A percentile compares a stretch with the other conserved stretches of the same genome.
These are phyloP conservation scores for Betta splendens DNA, from an alignment of 2,797 vertebrate species.

Conservation along the genomic window DNA sequence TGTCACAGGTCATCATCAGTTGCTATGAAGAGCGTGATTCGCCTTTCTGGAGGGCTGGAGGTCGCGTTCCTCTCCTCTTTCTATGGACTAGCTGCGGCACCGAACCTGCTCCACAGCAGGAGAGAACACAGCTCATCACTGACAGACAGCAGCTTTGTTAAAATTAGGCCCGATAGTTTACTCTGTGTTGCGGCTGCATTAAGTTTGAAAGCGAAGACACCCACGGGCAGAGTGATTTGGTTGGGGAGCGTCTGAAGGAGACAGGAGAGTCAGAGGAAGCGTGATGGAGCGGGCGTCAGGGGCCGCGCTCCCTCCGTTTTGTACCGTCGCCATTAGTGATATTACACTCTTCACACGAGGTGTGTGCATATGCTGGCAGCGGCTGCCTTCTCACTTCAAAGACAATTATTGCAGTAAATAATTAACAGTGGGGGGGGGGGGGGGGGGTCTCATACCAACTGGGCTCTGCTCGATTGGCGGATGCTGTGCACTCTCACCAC, in stretches of 20 bases:
- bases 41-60: no score
- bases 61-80: no score
- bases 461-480: conserved; percentile 49
- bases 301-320: conserved; percentile 56
- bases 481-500: conserved; percentile 40
- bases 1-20: no score
- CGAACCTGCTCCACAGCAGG: no score
- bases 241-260: conserved; percentile 16
- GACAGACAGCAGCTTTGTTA: conserved; percentile 15
- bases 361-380: conserved; percentile 61
- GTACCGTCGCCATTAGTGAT: conserved; percentile 46
- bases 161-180: conserved; percentile 32
- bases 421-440: conserved; percentile 70
- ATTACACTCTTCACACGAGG: conserved; percentile 60
- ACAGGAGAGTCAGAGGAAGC: conserved; percentile 15
- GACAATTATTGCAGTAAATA: conserved; percentile 75
- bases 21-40: no score
- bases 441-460: conserved; percentile 57
- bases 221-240: conserved; percentile 19
- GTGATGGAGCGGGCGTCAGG: conserved; percentile 10
- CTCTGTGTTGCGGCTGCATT: conserved; percentile 45
- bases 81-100: no score
- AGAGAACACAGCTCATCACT: conserved; percentile 1
- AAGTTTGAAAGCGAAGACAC: conserved; percentile 29
- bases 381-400: conserved; percentile 70